Evolutionary conservation across 2,797 vertebrate genomes (phyloP), one percentile per base, ranked within the genome.

Genomic region (Gallinago nigripennis): DNA sequence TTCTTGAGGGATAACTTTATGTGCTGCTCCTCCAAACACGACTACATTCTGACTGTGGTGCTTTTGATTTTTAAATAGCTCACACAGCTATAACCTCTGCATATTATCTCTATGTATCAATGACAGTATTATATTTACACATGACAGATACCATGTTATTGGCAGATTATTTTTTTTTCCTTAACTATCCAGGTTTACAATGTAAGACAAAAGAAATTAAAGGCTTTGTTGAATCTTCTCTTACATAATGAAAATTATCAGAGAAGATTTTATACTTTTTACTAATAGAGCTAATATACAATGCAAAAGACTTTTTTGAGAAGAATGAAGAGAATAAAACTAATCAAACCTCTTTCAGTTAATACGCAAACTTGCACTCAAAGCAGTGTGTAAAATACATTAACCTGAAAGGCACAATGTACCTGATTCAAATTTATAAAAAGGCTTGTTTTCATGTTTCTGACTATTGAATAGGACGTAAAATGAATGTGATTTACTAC

Each of bases 51-150:
- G 57, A 79, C 75, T 73, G 56, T 76, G 53, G 43, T 96, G 25
- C 18, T 95, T 95, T 63, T 97, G 93, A 94, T 89, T 91, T 97
- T 89, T 96, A 92, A 96, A 96, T 88, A 92, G 46, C 93, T 97
- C 30, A 80, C 73, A 82, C 58, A 81, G 60, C 77, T 94, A 85
- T 89, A 75, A 70, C 75, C 77, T 61, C 53, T 60, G 48, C 1
- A 2, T 92, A 80, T 63, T 90, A 80, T 65, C 73, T 90, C 61
- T 79, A 94, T 77, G 3, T 57, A 73, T 87, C 46, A 86, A 48
- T 71, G 51, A 90, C 31, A 69, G 50, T 12, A 90, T 76, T 83
- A 35, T 78, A 91, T 92, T 89, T 94, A 87, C 64, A 78, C 1
- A 46, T 46, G 45, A 3, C 14, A 95, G 83, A 77, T 35, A 91